Evolutionary conservation across 2,888 invertebrate genomes (phyloP), one percentile per base, ranked within the genome.

Genomic region (Diarsia mendica): DNA sequence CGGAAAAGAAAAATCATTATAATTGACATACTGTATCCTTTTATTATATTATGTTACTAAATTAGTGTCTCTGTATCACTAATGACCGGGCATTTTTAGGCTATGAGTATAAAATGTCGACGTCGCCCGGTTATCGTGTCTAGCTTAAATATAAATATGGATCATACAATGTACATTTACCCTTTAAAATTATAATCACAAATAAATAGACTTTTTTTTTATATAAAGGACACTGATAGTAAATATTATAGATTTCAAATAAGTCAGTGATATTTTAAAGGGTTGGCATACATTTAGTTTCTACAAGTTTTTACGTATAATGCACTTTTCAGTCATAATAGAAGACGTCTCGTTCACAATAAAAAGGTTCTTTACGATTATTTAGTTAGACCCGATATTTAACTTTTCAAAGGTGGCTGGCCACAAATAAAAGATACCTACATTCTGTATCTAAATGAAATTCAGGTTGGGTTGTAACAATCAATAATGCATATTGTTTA

Each of bases 101-200:
- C 81, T 86, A 85, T 85, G 84, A 85, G 73, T 73, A 67, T 58
- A 20, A 70, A 79, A 73, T 64, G 72, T 84, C 65, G 49, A 80
- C 15, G 67, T 76, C 11, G 51, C 67, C 83, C 75, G 75, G 79
- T 55, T 15, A 64, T 60, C 77, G 46, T 72, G 49, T 28, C 1
- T 51, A 66, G 74, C 55, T 2, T 48, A 28, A 28, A 61, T 69
- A 55, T 18, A 60, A 63, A 73, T 72, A 80, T 77, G 72, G 66
- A 64, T 64, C 44, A 60, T 46, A 72, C 49, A 76, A 69, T 77
- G 49, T 77, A 69, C 49, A 72, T 72, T 80, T 63, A 78, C 72
- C 80, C 74, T 83, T 77, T 73, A 61, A 79, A 82, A 67, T 67
- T 1, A 39, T 18, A 33, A 33, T 64, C 39, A 55, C 20, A 65